These are phyloP conservation scores for Drosophila paranaensis DNA, from an alignment of 2,888 invertebrate genomes.

Conservation along the genomic window DNA sequence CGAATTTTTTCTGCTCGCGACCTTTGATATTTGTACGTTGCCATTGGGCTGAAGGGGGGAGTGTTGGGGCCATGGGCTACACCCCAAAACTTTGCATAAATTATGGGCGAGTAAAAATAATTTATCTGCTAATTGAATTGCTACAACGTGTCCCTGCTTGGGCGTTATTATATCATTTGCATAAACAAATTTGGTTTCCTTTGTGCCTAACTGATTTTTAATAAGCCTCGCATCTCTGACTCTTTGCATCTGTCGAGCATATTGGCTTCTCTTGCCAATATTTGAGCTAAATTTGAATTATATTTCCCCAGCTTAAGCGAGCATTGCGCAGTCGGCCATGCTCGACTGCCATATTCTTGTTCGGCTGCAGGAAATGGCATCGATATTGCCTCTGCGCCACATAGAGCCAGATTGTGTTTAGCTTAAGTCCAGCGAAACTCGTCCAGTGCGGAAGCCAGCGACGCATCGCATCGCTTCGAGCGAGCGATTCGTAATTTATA, in stretches of 20 bases:
- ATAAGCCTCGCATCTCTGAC: constrained; percentile 1
- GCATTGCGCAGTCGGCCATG: constrained; percentile 1
- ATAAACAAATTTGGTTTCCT: constrained; percentile 19
- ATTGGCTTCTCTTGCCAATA: background rate
- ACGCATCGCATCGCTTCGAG: constrained; percentile 7
- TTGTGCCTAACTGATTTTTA: constrained; percentile 2
- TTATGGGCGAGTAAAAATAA: constrained; percentile 44
- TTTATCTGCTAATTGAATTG: constrained; percentile 47
- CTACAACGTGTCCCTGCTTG: constrained; percentile 10
- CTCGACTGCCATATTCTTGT: background rate
- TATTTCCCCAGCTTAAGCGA: background rate
- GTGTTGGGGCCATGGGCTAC: background rate
- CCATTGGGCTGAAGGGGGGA: no score
- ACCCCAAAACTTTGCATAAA: constrained; percentile 30
- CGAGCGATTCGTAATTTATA: constrained; percentile 35
- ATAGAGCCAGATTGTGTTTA: constrained; percentile 14
- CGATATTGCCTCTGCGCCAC: constrained; percentile 5
- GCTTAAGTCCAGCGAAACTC: constrained; percentile 17
- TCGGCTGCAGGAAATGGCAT: constrained; percentile 29
- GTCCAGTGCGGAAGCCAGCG: constrained; percentile 29
- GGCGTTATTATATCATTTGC: constrained; percentile 40
- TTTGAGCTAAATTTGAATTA: background rate
- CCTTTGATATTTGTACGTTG: constrained; percentile 27
- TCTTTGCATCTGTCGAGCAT: background rate
- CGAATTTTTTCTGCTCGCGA: constrained; percentile 25